Evolutionary conservation across 2,113 vertebrate species (phyloP), one percentile per base, ranked within the genome.

Genomic region (Corythaixoides concolor): DNA sequence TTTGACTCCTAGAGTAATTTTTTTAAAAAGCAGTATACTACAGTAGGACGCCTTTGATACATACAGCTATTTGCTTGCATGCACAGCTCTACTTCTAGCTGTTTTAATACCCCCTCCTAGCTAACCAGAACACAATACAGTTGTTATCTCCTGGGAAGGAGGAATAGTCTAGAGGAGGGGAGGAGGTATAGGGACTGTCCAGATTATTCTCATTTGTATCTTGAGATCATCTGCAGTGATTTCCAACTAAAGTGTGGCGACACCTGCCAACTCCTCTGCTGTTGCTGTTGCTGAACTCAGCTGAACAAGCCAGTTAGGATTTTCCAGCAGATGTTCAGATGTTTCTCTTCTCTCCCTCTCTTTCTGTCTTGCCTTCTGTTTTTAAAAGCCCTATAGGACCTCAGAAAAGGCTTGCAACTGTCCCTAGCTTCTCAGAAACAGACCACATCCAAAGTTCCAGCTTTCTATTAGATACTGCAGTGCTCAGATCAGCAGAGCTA

Each of bases 261-360:
- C 96, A 98, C 97, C 97, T 98, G 98, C 97, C 96, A 98, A 90
- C 89, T 97, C 88, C 47, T 92, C 89, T 74, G 69, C 88, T 88
- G 45, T 55, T 88, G 85, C 35, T 70, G 77, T 70, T 96, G 97
- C 96, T 98, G 97, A 98, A 97, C 91, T 98, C 97, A 98, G 97
- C 97, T 96, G 96, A 98, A 97, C 76, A 95, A 89, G 76, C 91
- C 94, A 67, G 33, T 86, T 67, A 67, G 69, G 93, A 83, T 92
- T 97, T 96, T 96, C 95, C 56, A 92, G 90, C 97, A 98, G 97
- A 98, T 97, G 98, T 94, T 96, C 97, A 94, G 96, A 96, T 89
- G 90, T 95, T 97, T 96, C 80, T 75, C 55, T 90, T 86, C 79
- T 47, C 60, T 69, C 62, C 64, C 55, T 77, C 73, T 94, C 62